Percentiles rank a stretch among this genome's conserved stretches.
These are phyloP conservation scores for Sinocyclocheilus grahami DNA, from an alignment of 2,113 vertebrate species.

Conservation along the genomic window DNA sequence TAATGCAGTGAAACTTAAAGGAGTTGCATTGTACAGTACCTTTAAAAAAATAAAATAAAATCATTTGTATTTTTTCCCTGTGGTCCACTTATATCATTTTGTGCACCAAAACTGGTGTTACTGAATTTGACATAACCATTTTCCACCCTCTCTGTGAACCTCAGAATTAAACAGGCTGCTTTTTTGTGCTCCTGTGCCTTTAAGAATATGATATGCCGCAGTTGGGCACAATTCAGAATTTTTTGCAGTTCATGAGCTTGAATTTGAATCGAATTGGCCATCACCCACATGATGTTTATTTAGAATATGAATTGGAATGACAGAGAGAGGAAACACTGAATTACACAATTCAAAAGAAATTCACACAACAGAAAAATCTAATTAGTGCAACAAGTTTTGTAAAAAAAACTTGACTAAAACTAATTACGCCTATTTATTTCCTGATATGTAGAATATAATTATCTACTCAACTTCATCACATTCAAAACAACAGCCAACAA, in stretches of 20 bases:
- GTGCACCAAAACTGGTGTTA: not conserved
- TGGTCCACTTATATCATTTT: constrained; percentile 10
- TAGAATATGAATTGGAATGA: not conserved
- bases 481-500: not conserved
- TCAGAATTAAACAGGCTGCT: not conserved
- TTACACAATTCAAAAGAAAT: not conserved
- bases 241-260: not conserved
- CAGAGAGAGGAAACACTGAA: not conserved
- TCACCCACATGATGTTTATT: not conserved
- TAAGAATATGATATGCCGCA: not conserved
- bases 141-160: constrained; percentile 4
- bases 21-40: not conserved
- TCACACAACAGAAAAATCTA: not conserved
- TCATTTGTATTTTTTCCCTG: not conserved
- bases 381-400: not conserved
- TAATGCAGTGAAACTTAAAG: not conserved
- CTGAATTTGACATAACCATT: not conserved
- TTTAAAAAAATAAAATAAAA: not conserved
- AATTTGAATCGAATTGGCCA: not conserved
- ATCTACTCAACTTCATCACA: not conserved
- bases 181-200: not conserved
- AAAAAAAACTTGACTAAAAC: not conserved
- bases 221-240: not conserved
- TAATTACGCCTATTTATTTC: not conserved
- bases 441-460: not conserved